These are phyloP conservation scores for Caenorhabditis virilis DNA, from an alignment of 2,888 invertebrate species.

Conservation along the genomic window DNA sequence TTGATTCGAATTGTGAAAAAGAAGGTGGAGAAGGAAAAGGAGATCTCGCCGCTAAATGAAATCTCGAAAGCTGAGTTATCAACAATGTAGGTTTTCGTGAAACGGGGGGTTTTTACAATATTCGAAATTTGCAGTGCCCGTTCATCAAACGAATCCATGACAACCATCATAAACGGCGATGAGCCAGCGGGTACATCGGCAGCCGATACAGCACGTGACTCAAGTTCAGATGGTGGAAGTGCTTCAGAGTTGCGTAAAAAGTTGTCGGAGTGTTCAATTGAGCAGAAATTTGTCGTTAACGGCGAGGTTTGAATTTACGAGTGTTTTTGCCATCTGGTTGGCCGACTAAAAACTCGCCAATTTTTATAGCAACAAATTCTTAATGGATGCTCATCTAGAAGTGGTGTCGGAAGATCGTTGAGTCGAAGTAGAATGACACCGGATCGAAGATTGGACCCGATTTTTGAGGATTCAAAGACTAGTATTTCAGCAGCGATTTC, in stretches of 20 bases:
- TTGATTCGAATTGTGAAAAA: conserved; percentile 34
- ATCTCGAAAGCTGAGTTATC: conserved; percentile 28
- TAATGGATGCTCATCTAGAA: conserved; percentile 22
- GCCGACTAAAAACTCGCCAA: no score
- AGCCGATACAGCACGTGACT: neutral
- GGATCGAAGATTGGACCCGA: conserved; percentile 43
- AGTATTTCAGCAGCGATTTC: conserved; percentile 20
- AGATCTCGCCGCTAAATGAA: conserved; percentile 32
- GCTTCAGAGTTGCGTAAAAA: conserved; percentile 42
- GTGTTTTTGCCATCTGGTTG: no score
- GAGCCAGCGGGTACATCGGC: conserved; percentile 19
- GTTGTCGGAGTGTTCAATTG: conserved; percentile 27
- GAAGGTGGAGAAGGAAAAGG: conserved; percentile 28
- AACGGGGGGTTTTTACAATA: no score
- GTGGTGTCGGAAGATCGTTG: conserved; percentile 27
- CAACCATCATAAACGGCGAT: conserved; percentile 27
- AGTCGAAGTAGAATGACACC: conserved; percentile 46
- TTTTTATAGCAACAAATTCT: conserved; percentile 22
- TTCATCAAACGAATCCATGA: conserved; percentile 28
- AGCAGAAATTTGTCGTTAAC: conserved; percentile 46
- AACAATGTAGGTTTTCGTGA: conserved; percentile 3
- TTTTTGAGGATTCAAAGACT: conserved; percentile 36
- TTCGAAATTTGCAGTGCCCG: no score
- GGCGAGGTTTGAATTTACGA: no score
- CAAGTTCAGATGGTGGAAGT: conserved; percentile 31